These are phyloP conservation scores for Trissolcus brochymenae DNA, from an alignment of 2,888 invertebrate species.

Conservation along the genomic window DNA sequence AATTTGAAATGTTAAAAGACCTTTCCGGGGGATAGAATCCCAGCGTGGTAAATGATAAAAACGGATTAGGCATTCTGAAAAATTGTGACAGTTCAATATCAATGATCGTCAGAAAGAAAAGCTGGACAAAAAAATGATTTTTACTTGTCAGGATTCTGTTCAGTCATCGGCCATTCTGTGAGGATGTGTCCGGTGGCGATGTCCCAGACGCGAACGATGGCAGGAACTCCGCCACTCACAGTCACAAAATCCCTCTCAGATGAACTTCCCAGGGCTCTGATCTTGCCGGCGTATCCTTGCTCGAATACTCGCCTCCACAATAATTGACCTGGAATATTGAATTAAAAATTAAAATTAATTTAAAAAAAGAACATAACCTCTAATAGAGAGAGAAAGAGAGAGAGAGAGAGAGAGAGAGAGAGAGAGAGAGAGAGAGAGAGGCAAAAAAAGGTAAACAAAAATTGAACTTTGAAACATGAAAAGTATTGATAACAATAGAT, in stretches of 20 bases:
- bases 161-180: slow-evolving; percentile 84
- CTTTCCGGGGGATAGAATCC: slow-evolving; percentile 74
- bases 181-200: slow-evolving; percentile 83
- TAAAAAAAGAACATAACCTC: no score
- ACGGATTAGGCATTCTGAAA: slow-evolving; percentile 73
- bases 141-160: slow-evolving; percentile 73
- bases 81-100: slow-evolving; percentile 23
- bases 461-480: background rate
- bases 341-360: background rate
- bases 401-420: no score
- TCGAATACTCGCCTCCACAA: slow-evolving; percentile 92
- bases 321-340: slow-evolving; percentile 80
- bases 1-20: slow-evolving; percentile 61
- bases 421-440: no score
- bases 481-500: no score
- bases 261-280: slow-evolving; percentile 82
- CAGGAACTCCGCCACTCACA: slow-evolving; percentile 85
- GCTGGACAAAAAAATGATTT: background rate
- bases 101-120: background rate
- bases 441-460: slow-evolving; percentile 1
- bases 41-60: slow-evolving; percentile 73
- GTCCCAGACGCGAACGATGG: slow-evolving; percentile 88
- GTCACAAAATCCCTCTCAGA: slow-evolving; percentile 84
- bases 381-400: no score
- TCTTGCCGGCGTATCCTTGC: slow-evolving; percentile 79